These are phyloP conservation scores for Orthochromis malagaraziensis DNA, from an alignment of 2,113 vertebrate species.

Conservation along the genomic window DNA sequence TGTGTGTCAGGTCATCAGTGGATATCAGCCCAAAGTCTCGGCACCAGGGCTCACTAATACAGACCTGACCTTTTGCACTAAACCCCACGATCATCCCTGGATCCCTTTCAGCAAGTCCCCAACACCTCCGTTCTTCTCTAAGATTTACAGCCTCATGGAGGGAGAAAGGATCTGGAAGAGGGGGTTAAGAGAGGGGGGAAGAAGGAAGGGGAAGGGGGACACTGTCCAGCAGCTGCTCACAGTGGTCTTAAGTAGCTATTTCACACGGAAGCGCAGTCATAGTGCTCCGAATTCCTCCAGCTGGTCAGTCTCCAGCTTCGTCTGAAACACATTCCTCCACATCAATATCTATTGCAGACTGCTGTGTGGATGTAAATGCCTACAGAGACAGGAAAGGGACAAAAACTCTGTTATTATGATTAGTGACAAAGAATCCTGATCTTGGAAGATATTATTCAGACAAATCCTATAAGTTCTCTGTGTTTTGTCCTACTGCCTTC, in stretches of 20 bases:
- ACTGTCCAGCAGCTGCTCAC: conserved; percentile 77
- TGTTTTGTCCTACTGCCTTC: neutral
- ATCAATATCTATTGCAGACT: conserved; percentile 24
- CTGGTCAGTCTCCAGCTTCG: conserved; percentile 54
- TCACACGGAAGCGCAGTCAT: conserved; percentile 71
- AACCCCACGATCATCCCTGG: conserved; percentile 59
- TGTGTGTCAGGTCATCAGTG: conserved; percentile 52
- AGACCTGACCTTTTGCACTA: conserved; percentile 67
- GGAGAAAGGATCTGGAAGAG: conserved; percentile 1
- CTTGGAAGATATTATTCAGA: neutral
- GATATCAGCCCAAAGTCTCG: conserved; percentile 34
- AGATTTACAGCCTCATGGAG: conserved; percentile 71
- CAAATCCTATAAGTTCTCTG: neutral
- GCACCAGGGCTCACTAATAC: conserved; percentile 41
- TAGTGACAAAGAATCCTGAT: neutral
- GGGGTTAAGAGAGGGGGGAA: neutral
- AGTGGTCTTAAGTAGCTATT: conserved; percentile 73
- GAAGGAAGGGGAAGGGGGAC: conserved; percentile 7
- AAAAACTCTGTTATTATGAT: neutral
- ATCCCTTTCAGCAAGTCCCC: conserved; percentile 71
- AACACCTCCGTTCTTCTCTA: conserved; percentile 59
- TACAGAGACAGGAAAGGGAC: neutral
- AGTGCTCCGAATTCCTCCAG: conserved; percentile 64
- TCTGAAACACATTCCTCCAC: conserved; percentile 51
- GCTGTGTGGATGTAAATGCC: neutral